Evolutionary conservation across 2,888 invertebrate species (phyloP).

Genomic region (Leptinotarsa rubiginosa): DNA sequence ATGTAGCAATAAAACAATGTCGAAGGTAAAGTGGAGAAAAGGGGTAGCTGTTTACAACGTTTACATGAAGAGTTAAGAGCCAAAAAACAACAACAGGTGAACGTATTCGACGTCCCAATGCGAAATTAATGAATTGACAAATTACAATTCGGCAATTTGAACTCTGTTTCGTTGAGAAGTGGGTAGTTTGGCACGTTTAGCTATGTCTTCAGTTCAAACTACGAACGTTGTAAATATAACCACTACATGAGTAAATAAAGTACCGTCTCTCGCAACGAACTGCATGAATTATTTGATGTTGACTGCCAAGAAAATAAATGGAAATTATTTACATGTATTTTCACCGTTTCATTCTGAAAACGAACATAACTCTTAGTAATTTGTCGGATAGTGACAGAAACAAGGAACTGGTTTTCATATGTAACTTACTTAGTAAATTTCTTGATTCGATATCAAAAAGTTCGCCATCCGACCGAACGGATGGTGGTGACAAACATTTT

Average conservation of each 20-base stretch:
- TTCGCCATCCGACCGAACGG: background rate
- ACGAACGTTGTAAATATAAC: background rate
- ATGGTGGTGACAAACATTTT: too few species aligned
- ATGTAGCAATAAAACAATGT: too few species aligned
- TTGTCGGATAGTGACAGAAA: too few species aligned
- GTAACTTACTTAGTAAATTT: background rate
- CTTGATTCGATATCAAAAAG: background rate
- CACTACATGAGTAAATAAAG: background rate
- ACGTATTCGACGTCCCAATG: too few species aligned
- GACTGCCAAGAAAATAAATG: background rate
- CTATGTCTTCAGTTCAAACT: background rate
- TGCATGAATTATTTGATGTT: slow-evolving; percentile 1
- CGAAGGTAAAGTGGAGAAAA: too few species aligned
- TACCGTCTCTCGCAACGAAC: background rate
- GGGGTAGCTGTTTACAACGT: too few species aligned
- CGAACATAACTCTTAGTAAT: too few species aligned
- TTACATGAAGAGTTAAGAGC: too few species aligned
- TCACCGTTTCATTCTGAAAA: background rate
- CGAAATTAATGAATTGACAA: background rate
- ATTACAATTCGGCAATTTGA: background rate
- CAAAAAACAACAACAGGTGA: too few species aligned
- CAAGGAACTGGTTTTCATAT: too few species aligned
- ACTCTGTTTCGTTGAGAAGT: background rate
- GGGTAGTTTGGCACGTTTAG: background rate
- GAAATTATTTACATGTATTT: background rate